A percentile compares a stretch with the other conserved stretches of the same genome.
These are phyloP conservation scores for Acronicta leporina DNA, from an alignment of 2,888 invertebrate species.

Conservation along the genomic window DNA sequence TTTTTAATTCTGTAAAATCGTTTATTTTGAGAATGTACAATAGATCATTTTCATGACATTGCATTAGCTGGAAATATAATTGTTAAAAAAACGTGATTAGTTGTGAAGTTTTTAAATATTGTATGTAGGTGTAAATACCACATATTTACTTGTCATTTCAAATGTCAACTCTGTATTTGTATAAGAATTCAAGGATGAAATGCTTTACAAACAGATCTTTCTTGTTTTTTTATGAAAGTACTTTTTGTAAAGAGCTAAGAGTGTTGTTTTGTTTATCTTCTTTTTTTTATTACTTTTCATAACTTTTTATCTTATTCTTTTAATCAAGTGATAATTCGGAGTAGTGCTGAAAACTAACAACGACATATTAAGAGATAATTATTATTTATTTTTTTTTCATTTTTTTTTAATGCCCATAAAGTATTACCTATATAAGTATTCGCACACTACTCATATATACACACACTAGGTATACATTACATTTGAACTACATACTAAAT, in stretches of 20 bases:
- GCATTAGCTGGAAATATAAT: slow-evolving; percentile 12
- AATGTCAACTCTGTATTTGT: slow-evolving; percentile 35
- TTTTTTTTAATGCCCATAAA: no score
- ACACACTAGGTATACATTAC: background rate
- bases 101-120: slow-evolving; percentile 17
- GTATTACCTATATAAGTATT: no score
- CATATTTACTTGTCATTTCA: slow-evolving; percentile 27
- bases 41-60: background rate
- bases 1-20: no score
- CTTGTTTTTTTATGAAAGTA: background rate
- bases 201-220: background rate
- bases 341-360: no score
- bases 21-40: no score
- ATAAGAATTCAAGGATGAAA: slow-evolving; percentile 5
- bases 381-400: no score
- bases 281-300: no score
- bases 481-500: background rate
- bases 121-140: slow-evolving; percentile 22
- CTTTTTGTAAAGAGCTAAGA: no score
- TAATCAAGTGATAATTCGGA: no score
- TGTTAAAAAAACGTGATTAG: slow-evolving; percentile 26
- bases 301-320: no score
- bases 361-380: no score
- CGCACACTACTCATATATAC: background rate
- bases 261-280: no score